phyloP scores from a whole-genome alignment of 2,888 invertebrate genomes.

The Pseudeuparius sepicola region DNA sequence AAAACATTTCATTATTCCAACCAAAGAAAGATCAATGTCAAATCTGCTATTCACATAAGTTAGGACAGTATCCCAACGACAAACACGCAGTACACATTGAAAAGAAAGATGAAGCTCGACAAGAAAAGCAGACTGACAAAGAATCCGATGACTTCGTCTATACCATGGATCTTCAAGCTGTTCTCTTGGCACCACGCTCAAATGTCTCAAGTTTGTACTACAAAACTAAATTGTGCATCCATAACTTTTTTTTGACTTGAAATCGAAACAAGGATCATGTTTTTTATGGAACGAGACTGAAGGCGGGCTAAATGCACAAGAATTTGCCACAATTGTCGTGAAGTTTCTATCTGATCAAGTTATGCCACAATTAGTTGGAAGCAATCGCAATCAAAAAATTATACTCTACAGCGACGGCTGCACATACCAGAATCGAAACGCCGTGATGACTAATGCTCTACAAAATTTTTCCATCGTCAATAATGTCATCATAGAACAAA shows the following conservation, averaged over 20 bases:
- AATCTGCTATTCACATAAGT: slow-evolving; percentile 3
- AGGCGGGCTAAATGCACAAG: slow-evolving; percentile 4
- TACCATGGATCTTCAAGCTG: slow-evolving; percentile 23
- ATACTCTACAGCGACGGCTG: slow-evolving; percentile 4
- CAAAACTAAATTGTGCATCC: slow-evolving; percentile 24
- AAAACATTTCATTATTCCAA: slow-evolving; percentile 5
- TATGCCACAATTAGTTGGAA: slow-evolving; percentile 4
- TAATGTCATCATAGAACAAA: slow-evolving; percentile 12
- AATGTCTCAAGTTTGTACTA: slow-evolving; percentile 20
- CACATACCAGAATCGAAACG: too few relatives aligned
- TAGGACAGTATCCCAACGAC: not conserved
- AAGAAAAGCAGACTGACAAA: slow-evolving; percentile 7
- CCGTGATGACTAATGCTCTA: slow-evolving; percentile 15
- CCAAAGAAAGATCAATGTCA: slow-evolving; percentile 9
- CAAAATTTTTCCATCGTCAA: slow-evolving; percentile 5
- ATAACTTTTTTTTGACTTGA: slow-evolving; percentile 26
- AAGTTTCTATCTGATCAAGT: slow-evolving; percentile 7
- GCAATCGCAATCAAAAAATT: slow-evolving; percentile 1
- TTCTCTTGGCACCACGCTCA: slow-evolving; percentile 19
- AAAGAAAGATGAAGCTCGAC: slow-evolving; percentile 11
- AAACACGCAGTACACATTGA: slow-evolving; percentile 4
- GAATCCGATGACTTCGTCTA: slow-evolving; percentile 5
- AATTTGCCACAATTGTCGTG: too few relatives aligned
- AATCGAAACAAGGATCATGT: slow-evolving; percentile 18
- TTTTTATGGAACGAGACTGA: slow-evolving; percentile 12